Percentiles rank a stretch among this genome's conserved stretches.
Evolutionary conservation across 2,797 vertebrate genomes (phyloP).

Genomic region (Chiroxiphia lanceolata): DNA sequence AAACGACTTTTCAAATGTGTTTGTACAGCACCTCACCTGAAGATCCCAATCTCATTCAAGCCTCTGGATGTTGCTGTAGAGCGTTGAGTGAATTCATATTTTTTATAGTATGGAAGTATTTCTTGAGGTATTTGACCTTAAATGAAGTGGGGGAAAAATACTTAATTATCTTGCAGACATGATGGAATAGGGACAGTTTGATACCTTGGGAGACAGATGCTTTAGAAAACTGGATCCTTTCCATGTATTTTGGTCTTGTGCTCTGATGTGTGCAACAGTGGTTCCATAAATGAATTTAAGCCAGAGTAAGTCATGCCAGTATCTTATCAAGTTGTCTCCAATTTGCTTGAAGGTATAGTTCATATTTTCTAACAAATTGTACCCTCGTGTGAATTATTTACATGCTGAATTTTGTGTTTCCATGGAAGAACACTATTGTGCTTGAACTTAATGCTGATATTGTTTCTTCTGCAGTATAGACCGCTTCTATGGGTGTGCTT

Average conservation of each 20-base stretch:
- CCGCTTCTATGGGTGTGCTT: neutral
- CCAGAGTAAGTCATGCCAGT: neutral
- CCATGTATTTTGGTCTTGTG: neutral
- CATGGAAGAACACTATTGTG: neutral
- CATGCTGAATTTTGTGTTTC: neutral
- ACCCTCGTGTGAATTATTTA: neutral
- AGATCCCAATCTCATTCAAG: neutral
- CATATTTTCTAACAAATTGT: neutral
- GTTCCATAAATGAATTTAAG: neutral
- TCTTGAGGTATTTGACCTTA: neutral
- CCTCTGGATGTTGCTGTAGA: slow-evolving; percentile 36
- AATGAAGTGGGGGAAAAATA: neutral
- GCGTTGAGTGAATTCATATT: neutral
- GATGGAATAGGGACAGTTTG: neutral
- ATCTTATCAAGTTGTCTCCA: neutral
- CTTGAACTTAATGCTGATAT: neutral
- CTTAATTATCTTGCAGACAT: neutral
- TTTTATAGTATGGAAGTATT: neutral
- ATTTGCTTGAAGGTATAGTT: neutral
- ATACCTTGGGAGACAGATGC: neutral
- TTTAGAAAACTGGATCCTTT: neutral
- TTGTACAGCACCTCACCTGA: neutral
- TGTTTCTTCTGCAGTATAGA: neutral
- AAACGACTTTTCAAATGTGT: neutral
- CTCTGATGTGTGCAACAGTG: neutral